A percentile compares a stretch with the other conserved stretches of the same genome.
Evolutionary conservation across 1,140 invertebrate genomes (phyloP).

Genomic region (Homarus americanus): DNA sequence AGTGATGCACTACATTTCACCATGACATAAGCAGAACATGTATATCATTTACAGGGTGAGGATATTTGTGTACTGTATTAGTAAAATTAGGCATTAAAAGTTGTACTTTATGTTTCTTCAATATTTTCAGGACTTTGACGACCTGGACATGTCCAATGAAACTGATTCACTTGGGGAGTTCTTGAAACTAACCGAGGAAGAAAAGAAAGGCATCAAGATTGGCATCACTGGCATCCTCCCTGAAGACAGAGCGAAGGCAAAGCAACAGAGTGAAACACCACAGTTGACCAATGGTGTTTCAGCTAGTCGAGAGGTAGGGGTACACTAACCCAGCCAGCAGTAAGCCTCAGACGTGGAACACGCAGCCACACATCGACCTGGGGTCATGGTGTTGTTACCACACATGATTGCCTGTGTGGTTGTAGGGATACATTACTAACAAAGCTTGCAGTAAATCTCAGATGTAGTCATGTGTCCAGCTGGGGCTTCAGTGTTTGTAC

Average conservation of each 20-base stretch:
- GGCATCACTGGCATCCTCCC: slow-evolving; percentile 74
- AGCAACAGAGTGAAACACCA: slow-evolving; percentile 44
- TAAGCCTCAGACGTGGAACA: background rate
- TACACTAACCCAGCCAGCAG: slow-evolving; percentile 32
- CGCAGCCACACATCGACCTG: background rate
- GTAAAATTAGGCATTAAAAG: too few species aligned
- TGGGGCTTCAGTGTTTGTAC: background rate
- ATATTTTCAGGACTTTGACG: slow-evolving; percentile 71
- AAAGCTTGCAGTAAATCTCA: background rate
- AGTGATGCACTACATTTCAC: too few species aligned
- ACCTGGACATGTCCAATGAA: slow-evolving; percentile 74
- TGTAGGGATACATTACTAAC: slow-evolving; percentile 68
- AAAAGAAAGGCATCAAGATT: slow-evolving; percentile 72
- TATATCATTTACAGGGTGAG: too few species aligned
- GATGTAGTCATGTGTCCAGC: background rate
- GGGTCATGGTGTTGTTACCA: background rate
- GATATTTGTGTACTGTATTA: too few species aligned
- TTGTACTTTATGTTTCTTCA: background rate
- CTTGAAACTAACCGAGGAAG: slow-evolving; percentile 72
- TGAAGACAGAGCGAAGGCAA: slow-evolving; percentile 55
- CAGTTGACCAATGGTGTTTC: slow-evolving; percentile 71
- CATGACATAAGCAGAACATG: too few species aligned
- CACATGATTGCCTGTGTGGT: background rate
- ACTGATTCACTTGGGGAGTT: slow-evolving; percentile 73
- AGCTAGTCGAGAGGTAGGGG: slow-evolving; percentile 72